phyloP scores from a whole-genome alignment of 2,888 invertebrate species.

The Anaspis maculata region DNA sequence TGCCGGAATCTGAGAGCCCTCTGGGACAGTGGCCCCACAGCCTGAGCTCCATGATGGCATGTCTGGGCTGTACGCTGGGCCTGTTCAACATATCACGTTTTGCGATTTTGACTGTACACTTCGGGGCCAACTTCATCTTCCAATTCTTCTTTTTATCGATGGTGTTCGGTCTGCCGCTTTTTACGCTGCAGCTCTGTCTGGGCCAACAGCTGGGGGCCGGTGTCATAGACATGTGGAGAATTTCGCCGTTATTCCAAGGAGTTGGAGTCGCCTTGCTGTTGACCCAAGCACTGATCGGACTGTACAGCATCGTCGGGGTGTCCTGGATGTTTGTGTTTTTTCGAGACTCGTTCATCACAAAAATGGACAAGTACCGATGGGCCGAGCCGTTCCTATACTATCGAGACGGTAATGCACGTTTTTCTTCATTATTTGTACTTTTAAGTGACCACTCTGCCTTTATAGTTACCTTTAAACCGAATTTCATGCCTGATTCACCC shows the following conservation, averaged over 20 bases:
- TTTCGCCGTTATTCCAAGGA: slow-evolving; percentile 86
- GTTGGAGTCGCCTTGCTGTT: slow-evolving; percentile 75
- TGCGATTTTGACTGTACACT: slow-evolving; percentile 76
- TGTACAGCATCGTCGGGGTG: slow-evolving; percentile 82
- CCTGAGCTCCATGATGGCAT: slow-evolving; percentile 71
- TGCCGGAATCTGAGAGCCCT: slow-evolving; percentile 46
- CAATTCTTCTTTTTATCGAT: slow-evolving; percentile 80
- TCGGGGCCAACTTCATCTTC: slow-evolving; percentile 81
- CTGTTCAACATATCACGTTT: slow-evolving; percentile 73
- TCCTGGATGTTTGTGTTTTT: slow-evolving; percentile 89
- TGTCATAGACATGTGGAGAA: slow-evolving; percentile 87
- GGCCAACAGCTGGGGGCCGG: slow-evolving; percentile 80
- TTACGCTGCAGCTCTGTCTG: slow-evolving; percentile 76
- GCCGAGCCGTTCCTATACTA: slow-evolving; percentile 64
- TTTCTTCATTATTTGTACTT: not conserved
- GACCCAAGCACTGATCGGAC: slow-evolving; percentile 71
- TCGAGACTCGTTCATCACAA: slow-evolving; percentile 76
- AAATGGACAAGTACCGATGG: slow-evolving; percentile 72
- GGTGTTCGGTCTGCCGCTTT: slow-evolving; percentile 62
- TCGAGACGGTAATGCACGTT: slow-evolving; percentile 48
- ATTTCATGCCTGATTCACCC: not conserved
- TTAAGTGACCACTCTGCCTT: slow-evolving; percentile 2
- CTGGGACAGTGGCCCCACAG: slow-evolving; percentile 60
- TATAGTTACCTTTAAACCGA: no score
- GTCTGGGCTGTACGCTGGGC: slow-evolving; percentile 78